These are phyloP conservation scores for Tachycineta bicolor DNA, from an alignment of 2,113 vertebrate species.

Conservation along the genomic window DNA sequence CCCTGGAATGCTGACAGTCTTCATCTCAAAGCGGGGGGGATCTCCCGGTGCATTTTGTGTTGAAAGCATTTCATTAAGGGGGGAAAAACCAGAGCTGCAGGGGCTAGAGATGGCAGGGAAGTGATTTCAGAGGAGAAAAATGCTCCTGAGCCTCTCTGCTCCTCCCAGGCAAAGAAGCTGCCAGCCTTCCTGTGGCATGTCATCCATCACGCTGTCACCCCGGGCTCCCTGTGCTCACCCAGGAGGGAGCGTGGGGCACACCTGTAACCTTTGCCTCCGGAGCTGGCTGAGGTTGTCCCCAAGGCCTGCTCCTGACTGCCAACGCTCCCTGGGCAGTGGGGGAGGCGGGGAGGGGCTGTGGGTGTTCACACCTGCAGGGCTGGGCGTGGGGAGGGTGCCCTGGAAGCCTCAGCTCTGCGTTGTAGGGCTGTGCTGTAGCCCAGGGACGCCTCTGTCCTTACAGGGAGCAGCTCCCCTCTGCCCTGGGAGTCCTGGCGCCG, in stretches of 20 bases:
- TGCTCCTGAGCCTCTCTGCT: conserved; percentile 35
- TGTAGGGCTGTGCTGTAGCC: accelerated
- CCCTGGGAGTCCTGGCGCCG: accelerated
- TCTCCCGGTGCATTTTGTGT: not conserved
- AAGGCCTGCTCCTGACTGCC: not conserved
- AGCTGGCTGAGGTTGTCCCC: not conserved
- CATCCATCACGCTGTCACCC: conserved; percentile 54
- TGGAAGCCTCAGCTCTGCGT: not conserved
- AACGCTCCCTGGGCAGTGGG: not conserved
- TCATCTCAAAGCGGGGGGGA: not conserved
- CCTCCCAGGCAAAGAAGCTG: conserved; percentile 56
- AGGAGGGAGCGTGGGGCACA: not conserved
- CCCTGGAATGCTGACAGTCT: not conserved
- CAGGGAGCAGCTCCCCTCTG: not conserved
- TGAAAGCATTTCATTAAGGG: not conserved
- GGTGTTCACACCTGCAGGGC: not conserved
- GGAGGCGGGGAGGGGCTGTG: not conserved
- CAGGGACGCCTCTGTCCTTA: accelerated
- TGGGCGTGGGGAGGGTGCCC: not conserved
- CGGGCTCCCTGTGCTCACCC: not conserved
- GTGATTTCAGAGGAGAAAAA: conserved; percentile 68
- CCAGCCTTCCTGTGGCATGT: conserved; percentile 50
- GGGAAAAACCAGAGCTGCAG: not conserved
- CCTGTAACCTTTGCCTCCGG: conserved; percentile 42
- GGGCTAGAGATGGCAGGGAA: not conserved